Conservation (phyloP, 2,113 vertebrate species). For the Hylia prasina region DNA sequence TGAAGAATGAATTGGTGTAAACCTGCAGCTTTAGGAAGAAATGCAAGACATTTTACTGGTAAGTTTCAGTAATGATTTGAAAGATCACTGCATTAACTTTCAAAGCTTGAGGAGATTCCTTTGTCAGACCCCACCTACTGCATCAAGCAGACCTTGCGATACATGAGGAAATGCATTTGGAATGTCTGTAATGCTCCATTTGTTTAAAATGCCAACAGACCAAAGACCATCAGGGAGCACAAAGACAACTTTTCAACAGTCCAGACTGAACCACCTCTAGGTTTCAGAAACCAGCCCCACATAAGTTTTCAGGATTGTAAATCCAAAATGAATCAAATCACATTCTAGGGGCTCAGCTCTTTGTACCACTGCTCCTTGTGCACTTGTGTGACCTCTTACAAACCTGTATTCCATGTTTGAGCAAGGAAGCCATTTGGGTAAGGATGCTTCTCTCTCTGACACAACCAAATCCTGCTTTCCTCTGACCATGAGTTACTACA, state of each 20-base stretch:
- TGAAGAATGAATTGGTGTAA: background rate
- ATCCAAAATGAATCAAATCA: background rate
- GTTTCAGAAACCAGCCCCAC: background rate
- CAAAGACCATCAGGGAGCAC: background rate
- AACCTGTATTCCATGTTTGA: background rate
- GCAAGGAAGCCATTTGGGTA: background rate
- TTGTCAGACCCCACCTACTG: background rate
- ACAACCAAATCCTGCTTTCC: background rate
- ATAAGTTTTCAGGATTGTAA: background rate
- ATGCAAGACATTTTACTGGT: background rate
- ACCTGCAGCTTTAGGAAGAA: background rate
- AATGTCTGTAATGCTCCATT: background rate
- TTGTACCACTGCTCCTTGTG: background rate
- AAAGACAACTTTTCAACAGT: background rate
- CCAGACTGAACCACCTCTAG: background rate
- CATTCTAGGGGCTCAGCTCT: background rate
- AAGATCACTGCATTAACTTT: background rate
- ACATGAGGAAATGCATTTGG: background rate
- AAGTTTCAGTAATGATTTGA: background rate
- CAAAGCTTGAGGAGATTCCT: background rate
- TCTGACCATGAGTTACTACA: background rate
- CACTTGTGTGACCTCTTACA: background rate
- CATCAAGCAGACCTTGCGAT: fast-evolving
- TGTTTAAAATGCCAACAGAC: background rate
- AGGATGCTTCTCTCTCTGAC: background rate